A percentile compares a stretch with the other conserved stretches of the same genome.
Evolutionary conservation across 2,797 vertebrate species (phyloP).

Genomic region (Malacoctenus gilli): DNA sequence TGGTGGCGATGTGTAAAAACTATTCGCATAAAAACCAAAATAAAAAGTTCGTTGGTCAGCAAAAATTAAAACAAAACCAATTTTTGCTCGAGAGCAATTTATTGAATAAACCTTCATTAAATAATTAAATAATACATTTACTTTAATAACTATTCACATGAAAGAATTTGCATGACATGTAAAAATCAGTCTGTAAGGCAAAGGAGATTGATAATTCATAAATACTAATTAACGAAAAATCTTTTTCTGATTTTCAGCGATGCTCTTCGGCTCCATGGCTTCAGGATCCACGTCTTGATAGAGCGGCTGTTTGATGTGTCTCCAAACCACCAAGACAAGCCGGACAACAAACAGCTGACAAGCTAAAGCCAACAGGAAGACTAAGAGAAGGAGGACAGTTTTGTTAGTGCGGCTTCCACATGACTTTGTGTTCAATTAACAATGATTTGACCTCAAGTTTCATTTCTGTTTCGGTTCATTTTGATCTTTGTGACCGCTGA

Average conservation of each 20-base stretch:
- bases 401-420: not conserved
- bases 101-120: too few species aligned
- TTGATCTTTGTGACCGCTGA: too few species aligned
- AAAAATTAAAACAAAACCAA: slow-evolving; percentile 15
- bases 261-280: slow-evolving; percentile 53
- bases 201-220: not conserved
- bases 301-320: slow-evolving; percentile 72
- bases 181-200: not conserved
- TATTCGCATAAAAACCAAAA: too few species aligned
- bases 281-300: slow-evolving; percentile 47
- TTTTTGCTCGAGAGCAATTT: not conserved
- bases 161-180: too few species aligned
- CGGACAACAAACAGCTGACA: slow-evolving; percentile 62
- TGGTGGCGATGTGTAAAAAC: too few species aligned
- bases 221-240: slow-evolving; percentile 55
- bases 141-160: too few species aligned
- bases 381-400: slow-evolving; percentile 39
- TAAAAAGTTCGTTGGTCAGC: slow-evolving; percentile 42
- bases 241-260: slow-evolving; percentile 66
- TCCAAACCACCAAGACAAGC: slow-evolving; percentile 75
- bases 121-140: too few species aligned
- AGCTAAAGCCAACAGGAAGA: slow-evolving; percentile 63
- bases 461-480: too few species aligned
- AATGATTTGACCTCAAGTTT: too few species aligned
- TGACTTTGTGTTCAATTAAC: too few species aligned